Conservation (phyloP, 1,140 invertebrate genomes). For the Nautilus pompilius region DNA sequence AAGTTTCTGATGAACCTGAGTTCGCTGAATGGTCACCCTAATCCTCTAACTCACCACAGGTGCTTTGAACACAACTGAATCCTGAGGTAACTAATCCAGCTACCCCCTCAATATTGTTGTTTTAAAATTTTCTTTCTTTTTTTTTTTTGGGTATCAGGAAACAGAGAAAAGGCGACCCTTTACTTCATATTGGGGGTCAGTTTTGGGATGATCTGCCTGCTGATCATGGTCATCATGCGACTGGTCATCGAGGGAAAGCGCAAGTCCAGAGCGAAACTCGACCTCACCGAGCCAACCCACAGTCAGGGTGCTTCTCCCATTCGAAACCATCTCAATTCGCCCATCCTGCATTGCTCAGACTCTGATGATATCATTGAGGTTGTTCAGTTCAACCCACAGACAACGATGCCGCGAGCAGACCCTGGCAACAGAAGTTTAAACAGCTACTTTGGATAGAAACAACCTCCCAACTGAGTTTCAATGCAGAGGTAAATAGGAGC, state of each 20-base stretch:
- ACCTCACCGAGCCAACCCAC: slow-evolving; percentile 66
- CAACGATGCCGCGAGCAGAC: slow-evolving; percentile 19
- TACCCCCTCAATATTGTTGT: no score
- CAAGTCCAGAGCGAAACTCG: slow-evolving; percentile 61
- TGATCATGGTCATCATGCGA: slow-evolving; percentile 67
- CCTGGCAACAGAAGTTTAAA: slow-evolving; percentile 23
- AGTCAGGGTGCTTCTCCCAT: slow-evolving; percentile 20
- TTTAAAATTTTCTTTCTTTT: neutral
- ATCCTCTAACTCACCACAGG: no score
- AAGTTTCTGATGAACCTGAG: no score
- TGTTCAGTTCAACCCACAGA: slow-evolving; percentile 33
- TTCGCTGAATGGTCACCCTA: no score
- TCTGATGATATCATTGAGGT: slow-evolving; percentile 42
- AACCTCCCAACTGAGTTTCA: no score
- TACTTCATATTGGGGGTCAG: slow-evolving; percentile 72
- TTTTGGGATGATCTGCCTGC: slow-evolving; percentile 66
- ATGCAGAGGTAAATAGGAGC: no score
- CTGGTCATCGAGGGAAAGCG: slow-evolving; percentile 64
- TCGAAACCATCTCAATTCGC: slow-evolving; percentile 20
- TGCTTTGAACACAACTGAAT: no score
- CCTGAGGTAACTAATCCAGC: no score
- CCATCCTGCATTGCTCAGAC: slow-evolving; percentile 28
- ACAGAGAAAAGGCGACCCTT: slow-evolving; percentile 73
- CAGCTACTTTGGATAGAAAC: no score
- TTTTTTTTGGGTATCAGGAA: slow-evolving; percentile 61